Base-by-base conservation (phyloP, 2,888 invertebrate genomes). In the Idaea biselata region DNA sequence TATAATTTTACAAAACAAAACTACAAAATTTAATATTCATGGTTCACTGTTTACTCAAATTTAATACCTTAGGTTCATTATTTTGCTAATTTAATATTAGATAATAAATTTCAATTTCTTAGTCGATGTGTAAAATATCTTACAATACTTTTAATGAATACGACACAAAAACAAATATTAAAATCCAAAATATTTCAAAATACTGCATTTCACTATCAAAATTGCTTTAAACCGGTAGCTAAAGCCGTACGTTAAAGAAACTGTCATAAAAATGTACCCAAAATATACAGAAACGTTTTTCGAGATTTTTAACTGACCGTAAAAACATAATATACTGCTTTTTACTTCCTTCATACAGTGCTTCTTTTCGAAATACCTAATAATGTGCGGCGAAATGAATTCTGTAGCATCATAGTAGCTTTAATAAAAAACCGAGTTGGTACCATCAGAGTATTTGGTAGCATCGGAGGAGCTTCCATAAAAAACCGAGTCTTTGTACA, bases 271-370 rank as follows among this genome's bases (percentile, higher is more conserved):
- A 65, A 61, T 55, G 63, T 44, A 44, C 11, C 44, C 44, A 44
- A 44, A 44, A 44, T 44, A 11, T 11, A 44, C 44, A 5, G 44
- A 44, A 44, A 44, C 44, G 11, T 59, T 64, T 59, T 57, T 54
- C 59, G 62, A 65, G 63, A 66, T 68, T 70, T 65, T 60, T 60
- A 64, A 68, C 64, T 57, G 70, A 62, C 64, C 68, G 64, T 69
- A 65, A 71, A 67, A 71, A 68, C 66, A 66, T 62, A 66, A 68
- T 63, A 68, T 66, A 68, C 55, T 60, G 56, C 60, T 58, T 56
- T 18, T 59, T 31, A 58, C 63, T 66, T 69, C 64, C 67, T 67
- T 44, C 44, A 11, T 44, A 44, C 44, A 44, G 44, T 11, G 44
- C 14, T 44, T 44, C 44, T 44, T 44, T 44, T 8, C 44, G 44